Conservation (phyloP, 2,113 vertebrate genomes). For the Ochotona princeps region DNA sequence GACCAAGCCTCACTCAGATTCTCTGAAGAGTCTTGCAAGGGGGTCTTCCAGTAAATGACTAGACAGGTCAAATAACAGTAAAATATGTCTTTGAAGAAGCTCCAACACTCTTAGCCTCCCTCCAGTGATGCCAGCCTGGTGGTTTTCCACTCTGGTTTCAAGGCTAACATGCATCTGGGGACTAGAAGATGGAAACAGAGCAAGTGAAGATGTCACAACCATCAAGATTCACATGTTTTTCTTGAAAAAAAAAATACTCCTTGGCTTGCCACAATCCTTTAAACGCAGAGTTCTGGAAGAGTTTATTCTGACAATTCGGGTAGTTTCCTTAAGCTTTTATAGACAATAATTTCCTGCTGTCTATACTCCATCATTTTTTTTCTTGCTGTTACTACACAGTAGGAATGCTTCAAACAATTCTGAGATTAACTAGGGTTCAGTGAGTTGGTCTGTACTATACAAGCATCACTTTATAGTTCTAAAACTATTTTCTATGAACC, state of each 20-base stretch:
- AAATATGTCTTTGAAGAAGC: background rate
- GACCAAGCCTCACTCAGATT: background rate
- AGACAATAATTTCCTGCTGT: background rate
- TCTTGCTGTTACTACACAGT: background rate
- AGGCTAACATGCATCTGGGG: background rate
- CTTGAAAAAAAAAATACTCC: background rate
- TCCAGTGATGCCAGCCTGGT: background rate
- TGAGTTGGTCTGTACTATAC: background rate
- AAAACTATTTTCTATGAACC: background rate
- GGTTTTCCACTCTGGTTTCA: background rate
- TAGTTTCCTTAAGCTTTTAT: background rate
- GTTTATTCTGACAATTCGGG: background rate
- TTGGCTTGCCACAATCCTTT: background rate
- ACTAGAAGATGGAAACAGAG: background rate
- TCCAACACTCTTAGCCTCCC: background rate
- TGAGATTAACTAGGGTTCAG: background rate
- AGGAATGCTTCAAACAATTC: slow-evolving; percentile 15
- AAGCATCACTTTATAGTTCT: background rate
- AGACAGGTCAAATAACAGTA: background rate
- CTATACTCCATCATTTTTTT: background rate
- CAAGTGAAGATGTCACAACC: background rate
- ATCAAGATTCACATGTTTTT: slow-evolving; percentile 1
- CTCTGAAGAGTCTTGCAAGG: background rate
- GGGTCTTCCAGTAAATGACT: background rate
- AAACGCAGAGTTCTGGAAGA: slow-evolving; percentile 39